These are phyloP conservation scores for Megaceryle torquata DNA, from an alignment of 2,113 vertebrate species.

Conservation along the genomic window DNA sequence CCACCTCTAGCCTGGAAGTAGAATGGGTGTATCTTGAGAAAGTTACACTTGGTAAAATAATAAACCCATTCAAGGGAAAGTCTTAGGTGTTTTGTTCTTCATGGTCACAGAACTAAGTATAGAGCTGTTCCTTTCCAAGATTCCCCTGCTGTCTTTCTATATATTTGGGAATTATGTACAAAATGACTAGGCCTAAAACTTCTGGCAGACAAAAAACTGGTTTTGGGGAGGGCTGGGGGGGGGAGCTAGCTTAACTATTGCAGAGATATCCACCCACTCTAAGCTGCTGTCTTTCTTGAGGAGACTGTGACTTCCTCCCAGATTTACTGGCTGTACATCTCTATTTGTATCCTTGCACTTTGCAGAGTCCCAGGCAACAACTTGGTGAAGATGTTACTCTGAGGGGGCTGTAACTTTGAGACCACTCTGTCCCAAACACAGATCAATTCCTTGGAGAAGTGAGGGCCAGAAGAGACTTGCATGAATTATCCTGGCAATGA, in stretches of 20 bases:
- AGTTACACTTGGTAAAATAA: background rate
- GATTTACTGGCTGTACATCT: background rate
- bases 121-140: background rate
- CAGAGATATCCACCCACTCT: background rate
- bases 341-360: background rate
- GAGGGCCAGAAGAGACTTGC: background rate
- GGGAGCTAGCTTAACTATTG: background rate
- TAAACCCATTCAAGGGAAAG: background rate
- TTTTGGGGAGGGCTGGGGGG: accelerated
- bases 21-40: background rate
- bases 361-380: background rate
- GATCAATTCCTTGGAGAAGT: background rate
- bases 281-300: background rate
- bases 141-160: background rate
- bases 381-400: background rate
- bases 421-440: background rate
- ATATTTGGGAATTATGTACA: background rate
- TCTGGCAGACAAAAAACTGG: background rate
- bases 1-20: background rate
- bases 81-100: background rate
- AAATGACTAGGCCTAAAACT: background rate
- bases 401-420: background rate
- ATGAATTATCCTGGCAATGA: background rate
- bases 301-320: background rate
- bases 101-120: background rate